These are phyloP conservation scores for Protomyctophum bolini DNA, from an alignment of 2,113 vertebrate genomes.

Conservation along the genomic window DNA sequence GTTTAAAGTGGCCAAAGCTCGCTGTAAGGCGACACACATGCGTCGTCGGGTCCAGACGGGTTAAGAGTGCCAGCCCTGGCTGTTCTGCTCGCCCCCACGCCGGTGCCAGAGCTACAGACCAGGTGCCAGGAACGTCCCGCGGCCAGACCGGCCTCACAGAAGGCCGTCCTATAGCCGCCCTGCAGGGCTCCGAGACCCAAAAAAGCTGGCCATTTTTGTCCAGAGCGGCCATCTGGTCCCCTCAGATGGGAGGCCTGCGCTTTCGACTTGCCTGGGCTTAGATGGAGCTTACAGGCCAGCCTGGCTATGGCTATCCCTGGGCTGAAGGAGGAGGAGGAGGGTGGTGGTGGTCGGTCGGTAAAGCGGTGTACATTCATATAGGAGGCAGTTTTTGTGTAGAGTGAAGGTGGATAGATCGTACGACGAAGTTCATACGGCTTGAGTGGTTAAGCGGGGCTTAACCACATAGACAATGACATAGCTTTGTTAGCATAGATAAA, in stretches of 20 bases:
- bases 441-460: too few relatives aligned
- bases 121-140: conserved; percentile 71
- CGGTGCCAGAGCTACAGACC: conserved; percentile 66
- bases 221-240: conserved; percentile 72
- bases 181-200: conserved; percentile 69
- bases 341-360: too few relatives aligned
- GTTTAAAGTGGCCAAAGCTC: too few relatives aligned
- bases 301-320: conserved; percentile 53
- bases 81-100: conserved; percentile 26
- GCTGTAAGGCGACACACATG: too few relatives aligned
- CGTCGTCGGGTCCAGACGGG: too few relatives aligned
- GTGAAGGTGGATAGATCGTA: too few relatives aligned
- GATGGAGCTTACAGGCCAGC: conserved; percentile 37
- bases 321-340: conserved; percentile 8
- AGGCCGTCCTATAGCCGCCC: conserved; percentile 67
- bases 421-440: conserved; percentile 40
- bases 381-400: too few relatives aligned
- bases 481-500: conserved; percentile 24
- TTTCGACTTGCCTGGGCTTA: conserved; percentile 51
- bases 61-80: conserved; percentile 57
- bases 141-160: conserved; percentile 78
- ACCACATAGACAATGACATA: too few relatives aligned
- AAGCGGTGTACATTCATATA: too few relatives aligned
- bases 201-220: conserved; percentile 64
- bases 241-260: conserved; percentile 66